Conservation (phyloP, 2,113 vertebrate genomes). For the Riparia riparia region DNA sequence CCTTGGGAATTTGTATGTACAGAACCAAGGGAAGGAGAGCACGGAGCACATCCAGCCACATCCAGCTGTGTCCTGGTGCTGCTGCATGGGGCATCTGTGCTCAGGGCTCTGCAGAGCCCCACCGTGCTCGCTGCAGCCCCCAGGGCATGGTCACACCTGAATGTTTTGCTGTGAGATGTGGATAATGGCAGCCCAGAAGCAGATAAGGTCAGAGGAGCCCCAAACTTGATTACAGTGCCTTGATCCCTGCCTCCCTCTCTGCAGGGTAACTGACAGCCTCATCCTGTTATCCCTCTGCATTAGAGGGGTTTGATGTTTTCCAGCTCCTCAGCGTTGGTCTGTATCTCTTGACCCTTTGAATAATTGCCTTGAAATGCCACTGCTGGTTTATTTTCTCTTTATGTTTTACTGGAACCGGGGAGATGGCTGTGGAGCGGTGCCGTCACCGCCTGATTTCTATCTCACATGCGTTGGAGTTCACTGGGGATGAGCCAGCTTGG, state of each 20-base stretch:
- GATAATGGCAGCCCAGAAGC: background rate
- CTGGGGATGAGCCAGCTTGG: background rate
- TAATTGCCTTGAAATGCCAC: slow-evolving; percentile 63
- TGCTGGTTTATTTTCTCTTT: background rate
- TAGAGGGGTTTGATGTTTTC: slow-evolving; percentile 1
- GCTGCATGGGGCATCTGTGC: rapidly evolving
- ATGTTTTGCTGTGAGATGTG: background rate
- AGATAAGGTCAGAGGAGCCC: background rate
- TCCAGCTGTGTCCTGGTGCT: background rate
- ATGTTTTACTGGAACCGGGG: slow-evolving; percentile 20
- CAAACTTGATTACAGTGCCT: background rate
- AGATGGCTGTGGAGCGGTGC: background rate
- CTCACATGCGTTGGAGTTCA: background rate
- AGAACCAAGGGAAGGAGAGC: background rate
- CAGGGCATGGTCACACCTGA: background rate
- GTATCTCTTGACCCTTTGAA: slow-evolving; percentile 7
- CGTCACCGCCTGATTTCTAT: background rate
- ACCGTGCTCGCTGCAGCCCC: rapidly evolving
- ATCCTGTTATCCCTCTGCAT: background rate
- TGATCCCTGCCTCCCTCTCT: background rate
- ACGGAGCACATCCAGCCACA: rapidly evolving
- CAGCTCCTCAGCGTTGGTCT: slow-evolving; percentile 17
- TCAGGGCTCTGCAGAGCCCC: background rate
- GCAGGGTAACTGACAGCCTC: background rate
- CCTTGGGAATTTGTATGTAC: background rate